Base-by-base conservation (phyloP, 2,113 vertebrate genomes). In the Tyto alba region DNA sequence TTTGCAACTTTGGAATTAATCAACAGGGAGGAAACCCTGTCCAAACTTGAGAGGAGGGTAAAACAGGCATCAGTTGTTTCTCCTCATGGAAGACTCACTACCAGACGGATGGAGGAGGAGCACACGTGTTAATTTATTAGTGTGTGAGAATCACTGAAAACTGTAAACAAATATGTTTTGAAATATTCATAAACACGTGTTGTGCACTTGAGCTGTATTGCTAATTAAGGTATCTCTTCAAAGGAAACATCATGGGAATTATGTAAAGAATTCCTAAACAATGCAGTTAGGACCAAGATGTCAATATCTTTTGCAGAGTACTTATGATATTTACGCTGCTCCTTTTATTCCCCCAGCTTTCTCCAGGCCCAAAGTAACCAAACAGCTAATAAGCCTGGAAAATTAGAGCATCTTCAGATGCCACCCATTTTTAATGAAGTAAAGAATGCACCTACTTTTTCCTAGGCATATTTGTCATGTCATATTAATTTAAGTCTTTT, bases 141-240 rank as follows among this genome's bases (percentile, higher is more conserved):
- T 48, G 47, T 77, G 68, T 53, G 80, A 89, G 69, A 91, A 89
- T 91, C 56, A n/a, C 57, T 87, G 48, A 89, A 76, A 92, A 68
- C 47, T 87, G 69, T 90, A 89, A 91, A 87, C 69, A 92, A 87
- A 52, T 82, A 40, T 47, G 60, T 82, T 95, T 95, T 87, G 73
- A 85, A 95, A 89, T 92, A 68, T 89, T 91, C 84, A 57, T 59
- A 62, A 96, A 92, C 72, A 67, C 67, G 53, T 68, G 43, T 89
- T 93, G 34, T 92, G 36, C 52, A 68, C 62, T 89, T 96, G 43
- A 91, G 62, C 59, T 89, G 19, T 90, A 21, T 81, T 90, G 57
- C 73, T 91, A 91, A 84, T 92, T 60, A 91, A 96, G 57, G 32
- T 96, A 12, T 88, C 57, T 72, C 25, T 69, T 94, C 53, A 85